Evolutionary conservation across 2,888 invertebrate genomes (phyloP).

Genomic region (Tipula vernalis): DNA sequence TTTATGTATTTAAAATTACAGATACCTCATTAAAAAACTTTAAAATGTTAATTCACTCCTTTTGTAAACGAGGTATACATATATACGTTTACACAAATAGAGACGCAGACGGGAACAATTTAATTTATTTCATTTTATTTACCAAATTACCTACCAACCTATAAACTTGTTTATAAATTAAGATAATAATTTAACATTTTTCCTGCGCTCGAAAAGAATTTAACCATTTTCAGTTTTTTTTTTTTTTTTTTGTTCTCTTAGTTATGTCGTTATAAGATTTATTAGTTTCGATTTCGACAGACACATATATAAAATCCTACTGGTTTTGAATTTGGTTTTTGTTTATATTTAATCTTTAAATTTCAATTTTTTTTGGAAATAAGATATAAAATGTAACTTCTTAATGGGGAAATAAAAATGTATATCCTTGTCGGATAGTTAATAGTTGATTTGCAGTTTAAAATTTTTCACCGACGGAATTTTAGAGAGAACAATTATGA

Average conservation of each 20-base stretch:
- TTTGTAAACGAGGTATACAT: not conserved
- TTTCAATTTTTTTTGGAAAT: not conserved
- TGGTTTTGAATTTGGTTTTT: not conserved
- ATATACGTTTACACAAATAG: not conserved
- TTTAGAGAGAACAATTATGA: no score
- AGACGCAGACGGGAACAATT: not conserved
- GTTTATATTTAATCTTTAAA: not conserved
- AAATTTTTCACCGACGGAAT: no score
- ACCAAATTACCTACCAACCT: not conserved
- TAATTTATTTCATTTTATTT: not conserved
- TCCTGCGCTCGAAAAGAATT: not conserved
- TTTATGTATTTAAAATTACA: not conserved
- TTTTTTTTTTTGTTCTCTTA: not conserved
- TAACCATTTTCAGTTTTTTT: not conserved
- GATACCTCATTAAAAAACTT: not conserved
- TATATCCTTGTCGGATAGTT: not conserved
- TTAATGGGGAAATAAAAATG: not conserved
- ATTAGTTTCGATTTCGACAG: not conserved
- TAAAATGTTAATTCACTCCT: not conserved
- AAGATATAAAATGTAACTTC: not conserved
- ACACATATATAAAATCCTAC: not conserved
- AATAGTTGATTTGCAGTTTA: no score
- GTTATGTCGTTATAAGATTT: not conserved
- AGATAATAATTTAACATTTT: not conserved
- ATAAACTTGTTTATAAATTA: not conserved